Base-by-base conservation (phyloP, 2,888 invertebrate genomes). In the Girardia tigrina region DNA sequence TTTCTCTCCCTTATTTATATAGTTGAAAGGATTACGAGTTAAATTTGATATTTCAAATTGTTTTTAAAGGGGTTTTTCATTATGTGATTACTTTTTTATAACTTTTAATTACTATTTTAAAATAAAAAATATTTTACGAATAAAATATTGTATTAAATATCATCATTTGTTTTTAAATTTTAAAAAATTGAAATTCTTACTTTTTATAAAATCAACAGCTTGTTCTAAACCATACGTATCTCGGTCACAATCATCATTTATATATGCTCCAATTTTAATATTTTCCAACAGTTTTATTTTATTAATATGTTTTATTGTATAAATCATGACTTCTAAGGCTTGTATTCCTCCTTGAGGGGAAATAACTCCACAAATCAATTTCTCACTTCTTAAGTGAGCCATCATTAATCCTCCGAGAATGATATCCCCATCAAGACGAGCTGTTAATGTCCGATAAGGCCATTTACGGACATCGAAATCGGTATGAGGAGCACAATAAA, bases 151-250 rank as follows among this genome's bases (percentile, higher is more conserved):
- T n/a, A n/a, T n/a, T n/a, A n/a, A n/a, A n/a, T n/a, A n/a, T n/a
- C n/a, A n/a, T n/a, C n/a, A n/a, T n/a, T n/a, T n/a, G n/a, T n/a
- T n/a, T n/a, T n/a, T n/a, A n/a, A n/a, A n/a, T n/a, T n/a, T n/a
- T n/a, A n/a, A n/a, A n/a, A n/a, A n/a, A n/a, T n/a, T n/a, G n/a
- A 36, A 36, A 36, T 12, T 36, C 88, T 86, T 86, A 94, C 94
- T 93, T 90, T 93, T 91, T 78, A 94, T 94, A 84, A 94, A 94
- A 85, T 94, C 93, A 20, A 94, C 91, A 20, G 93, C 92, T 89
- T 94, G 93, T 83, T 94, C 93, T 79, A 94, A 86, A 0, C 94
- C 94, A 81, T 93, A 93, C 0, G 93, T 94, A 83, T 94, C 94
- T 85, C 92, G 90, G 86, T 94, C 94, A 84, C 94, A 94, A 84